Base-by-base conservation (phyloP, 1,140 invertebrate genomes). In the Leptopilina boulardi region DNA sequence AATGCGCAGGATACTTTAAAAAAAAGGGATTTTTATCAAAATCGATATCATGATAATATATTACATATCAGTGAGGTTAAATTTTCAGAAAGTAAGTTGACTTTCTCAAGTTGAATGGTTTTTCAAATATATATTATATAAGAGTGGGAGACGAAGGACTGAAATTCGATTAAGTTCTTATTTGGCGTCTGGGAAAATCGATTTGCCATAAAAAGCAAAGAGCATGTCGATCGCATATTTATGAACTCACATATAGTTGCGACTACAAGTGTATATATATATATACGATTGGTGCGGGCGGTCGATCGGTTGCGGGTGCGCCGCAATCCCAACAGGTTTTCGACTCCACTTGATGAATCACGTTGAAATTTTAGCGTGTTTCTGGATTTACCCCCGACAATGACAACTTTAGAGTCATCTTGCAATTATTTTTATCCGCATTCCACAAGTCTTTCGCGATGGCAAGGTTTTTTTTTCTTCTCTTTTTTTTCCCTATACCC, bases 351-450 rank as follows among this genome's bases (percentile, higher is more conserved):
- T 34, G 18, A 70, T 75, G 74, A 70, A 75, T 75, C 59, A 70
- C 19, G 59, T 42, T 30, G 30, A 23, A 47, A 21, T 51, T 70
- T 70, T 38, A 42, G 11, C 51, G 26, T 8, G 54, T 42, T 3
- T 30, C 18, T 38, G 13, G 21, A 66, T 34, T 66, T 15, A 66
- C 59, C 23, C 34, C n/a, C n/a, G n/a, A n/a, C n/a, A n/a, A n/a
- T n/a, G 23, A 23, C 59, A n/a, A 66, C 59, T 66, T 30, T 51
- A 26, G 74, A 78, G 74, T 81, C 74, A 76, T 76, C 70, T 59
- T 41, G n/a, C 70, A 81, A 78, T 81, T 78, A 78, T 81, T 75
- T 81, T 76, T 74, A 81, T 77, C 72, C 72, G 77, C 70, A 81
- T 81, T 81, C 75, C 73, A 51, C 21, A 72, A 15, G 59, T 30